Percentiles rank a stretch among this genome's conserved stretches.
phyloP scores from a whole-genome alignment of 2,888 invertebrate genomes.

The Pinctada fucata region DNA sequence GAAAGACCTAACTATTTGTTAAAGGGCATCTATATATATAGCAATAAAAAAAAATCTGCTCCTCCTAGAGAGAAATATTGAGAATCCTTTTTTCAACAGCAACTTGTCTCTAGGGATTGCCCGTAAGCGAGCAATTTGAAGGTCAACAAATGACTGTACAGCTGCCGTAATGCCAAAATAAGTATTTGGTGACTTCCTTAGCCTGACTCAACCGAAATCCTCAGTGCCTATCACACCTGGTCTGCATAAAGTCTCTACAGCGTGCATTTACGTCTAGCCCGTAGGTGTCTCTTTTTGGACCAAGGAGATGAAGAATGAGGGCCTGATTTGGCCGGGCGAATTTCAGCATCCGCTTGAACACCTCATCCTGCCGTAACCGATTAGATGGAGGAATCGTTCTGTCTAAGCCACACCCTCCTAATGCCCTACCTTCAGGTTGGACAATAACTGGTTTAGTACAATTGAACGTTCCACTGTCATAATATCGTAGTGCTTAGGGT shows the following conservation, averaged over 20 bases:
- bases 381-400: conserved; percentile 1
- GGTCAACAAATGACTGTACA: not conserved
- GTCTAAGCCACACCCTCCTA: conserved; percentile 17
- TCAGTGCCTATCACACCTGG: not conserved
- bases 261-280: not conserved
- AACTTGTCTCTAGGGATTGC: not conserved
- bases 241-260: not conserved
- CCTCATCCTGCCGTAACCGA: conserved; percentile 1
- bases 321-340: not conserved
- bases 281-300: not conserved
- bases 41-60: not conserved
- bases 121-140: not conserved
- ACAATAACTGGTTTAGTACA: not conserved
- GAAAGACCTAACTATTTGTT: too few relatives aligned
- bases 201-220: not conserved
- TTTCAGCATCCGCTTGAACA: conserved; percentile 5
- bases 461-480: not conserved
- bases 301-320: conserved; percentile 15
- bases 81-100: conserved; percentile 5
- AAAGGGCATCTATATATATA: too few relatives aligned
- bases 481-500: conserved; percentile 2
- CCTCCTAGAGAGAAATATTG: conserved; percentile 5
- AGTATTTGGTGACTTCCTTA: not conserved
- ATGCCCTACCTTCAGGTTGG: not conserved
- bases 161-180: conserved; percentile 2